These are phyloP conservation scores for Hyperoplus lanceolatus DNA, from an alignment of 2,797 vertebrate genomes.

Conservation along the genomic window DNA sequence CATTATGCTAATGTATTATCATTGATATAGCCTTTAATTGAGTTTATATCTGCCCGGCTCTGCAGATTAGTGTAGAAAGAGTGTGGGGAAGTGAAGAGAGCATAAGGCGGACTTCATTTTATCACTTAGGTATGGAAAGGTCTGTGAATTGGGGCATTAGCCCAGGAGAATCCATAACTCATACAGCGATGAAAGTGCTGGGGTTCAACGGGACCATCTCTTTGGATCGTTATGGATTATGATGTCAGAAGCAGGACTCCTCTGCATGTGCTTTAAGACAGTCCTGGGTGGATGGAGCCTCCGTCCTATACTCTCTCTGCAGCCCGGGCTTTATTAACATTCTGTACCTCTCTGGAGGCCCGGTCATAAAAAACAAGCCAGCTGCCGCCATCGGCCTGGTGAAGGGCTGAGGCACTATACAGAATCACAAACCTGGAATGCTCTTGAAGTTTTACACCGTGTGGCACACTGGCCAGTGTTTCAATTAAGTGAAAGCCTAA, in stretches of 20 bases:
- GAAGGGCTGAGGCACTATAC: constrained; percentile 46
- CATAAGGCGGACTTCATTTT: constrained; percentile 48
- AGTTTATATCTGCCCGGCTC: not conserved
- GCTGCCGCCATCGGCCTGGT: constrained; percentile 41
- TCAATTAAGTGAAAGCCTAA: constrained; percentile 70
- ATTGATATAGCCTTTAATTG: not conserved
- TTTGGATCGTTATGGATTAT: constrained; percentile 57
- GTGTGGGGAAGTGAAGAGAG: constrained; percentile 14
- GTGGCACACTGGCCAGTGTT: constrained; percentile 58
- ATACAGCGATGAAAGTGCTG: constrained; percentile 31
- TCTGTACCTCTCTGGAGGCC: constrained; percentile 59
- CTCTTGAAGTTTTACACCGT: constrained; percentile 69
- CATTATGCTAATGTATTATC: not conserved
- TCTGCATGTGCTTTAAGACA: constrained; percentile 26
- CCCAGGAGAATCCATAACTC: constrained; percentile 51
- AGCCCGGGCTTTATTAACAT: constrained; percentile 63
- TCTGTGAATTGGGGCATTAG: constrained; percentile 47
- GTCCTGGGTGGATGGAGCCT: constrained; percentile 26
- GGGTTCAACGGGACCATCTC: constrained; percentile 38
- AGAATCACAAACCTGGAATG: constrained; percentile 60
- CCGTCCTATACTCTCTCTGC: constrained; percentile 35
- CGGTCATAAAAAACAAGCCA: constrained; percentile 60
- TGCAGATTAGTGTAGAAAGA: constrained; percentile 13
- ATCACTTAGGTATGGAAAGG: constrained; percentile 54
- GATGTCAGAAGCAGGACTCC: constrained; percentile 30